phyloP scores from a whole-genome alignment of 2,888 invertebrate species.

The Flexamia atlantica region DNA sequence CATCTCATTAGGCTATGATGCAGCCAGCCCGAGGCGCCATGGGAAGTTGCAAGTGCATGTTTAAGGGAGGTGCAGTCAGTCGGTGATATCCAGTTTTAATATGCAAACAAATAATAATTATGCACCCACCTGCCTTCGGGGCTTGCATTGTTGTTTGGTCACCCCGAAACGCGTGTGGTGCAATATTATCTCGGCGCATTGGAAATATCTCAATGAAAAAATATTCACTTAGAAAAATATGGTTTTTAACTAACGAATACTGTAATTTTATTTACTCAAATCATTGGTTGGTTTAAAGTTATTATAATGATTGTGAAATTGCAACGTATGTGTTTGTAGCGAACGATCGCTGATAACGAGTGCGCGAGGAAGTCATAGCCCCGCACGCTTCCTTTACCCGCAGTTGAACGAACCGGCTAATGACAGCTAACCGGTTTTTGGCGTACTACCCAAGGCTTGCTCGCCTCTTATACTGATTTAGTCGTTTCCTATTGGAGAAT shows the following conservation, averaged over 20 bases:
- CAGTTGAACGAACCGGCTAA: conserved; percentile 42
- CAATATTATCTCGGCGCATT: background rate
- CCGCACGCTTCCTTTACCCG: conserved; percentile 7
- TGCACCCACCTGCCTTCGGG: background rate
- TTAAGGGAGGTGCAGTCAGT: background rate
- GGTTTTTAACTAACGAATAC: too few species aligned
- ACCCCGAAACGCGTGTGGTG: background rate
- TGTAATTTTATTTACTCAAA: too few species aligned
- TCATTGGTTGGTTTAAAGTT: background rate
- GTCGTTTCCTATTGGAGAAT: background rate
- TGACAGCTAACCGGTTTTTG: conserved; percentile 30
- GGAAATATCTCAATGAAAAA: too few species aligned
- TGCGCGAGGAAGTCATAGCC: background rate
- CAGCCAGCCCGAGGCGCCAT: background rate
- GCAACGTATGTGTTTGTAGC: too few species aligned
- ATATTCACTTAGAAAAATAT: too few species aligned
- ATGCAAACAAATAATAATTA: background rate
- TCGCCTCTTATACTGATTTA: background rate
- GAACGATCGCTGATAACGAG: background rate
- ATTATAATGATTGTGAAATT: too few species aligned
- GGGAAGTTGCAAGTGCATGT: background rate
- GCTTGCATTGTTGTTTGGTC: background rate
- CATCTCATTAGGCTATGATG: background rate
- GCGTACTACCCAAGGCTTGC: background rate
- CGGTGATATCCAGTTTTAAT: background rate